Percentiles rank a stretch among this genome's conserved stretches.
Conservation (phyloP, 2,888 invertebrate genomes). For the Conchocele bisecta region DNA sequence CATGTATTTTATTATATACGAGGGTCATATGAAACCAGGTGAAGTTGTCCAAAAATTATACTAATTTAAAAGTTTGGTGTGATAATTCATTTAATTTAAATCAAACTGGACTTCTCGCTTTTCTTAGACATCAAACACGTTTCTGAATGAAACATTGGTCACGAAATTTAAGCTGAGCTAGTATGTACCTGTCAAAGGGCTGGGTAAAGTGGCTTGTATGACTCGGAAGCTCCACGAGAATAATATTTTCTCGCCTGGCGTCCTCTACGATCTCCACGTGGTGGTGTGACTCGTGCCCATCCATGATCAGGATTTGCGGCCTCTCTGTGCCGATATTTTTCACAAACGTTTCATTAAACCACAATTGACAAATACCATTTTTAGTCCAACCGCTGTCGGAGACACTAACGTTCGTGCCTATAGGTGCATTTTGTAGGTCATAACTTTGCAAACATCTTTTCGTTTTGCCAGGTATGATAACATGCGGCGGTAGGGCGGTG, state of each 20-base stretch:
- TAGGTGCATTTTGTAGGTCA: constrained; percentile 18
- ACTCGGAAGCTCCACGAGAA: constrained; percentile 25
- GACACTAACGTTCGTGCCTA: constrained; percentile 23
- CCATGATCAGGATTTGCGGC: constrained; percentile 13
- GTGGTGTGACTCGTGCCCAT: constrained; percentile 24
- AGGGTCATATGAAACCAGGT: too few relatives aligned
- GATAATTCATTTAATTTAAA: too few relatives aligned
- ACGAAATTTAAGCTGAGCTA: too few relatives aligned
- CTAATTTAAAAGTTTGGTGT: too few relatives aligned
- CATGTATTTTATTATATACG: too few relatives aligned
- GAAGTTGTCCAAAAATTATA: too few relatives aligned
- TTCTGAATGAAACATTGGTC: too few relatives aligned
- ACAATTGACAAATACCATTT: constrained; percentile 20
- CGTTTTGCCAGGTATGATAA: constrained; percentile 46
- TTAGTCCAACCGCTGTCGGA: constrained; percentile 35
- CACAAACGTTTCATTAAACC: constrained; percentile 28
- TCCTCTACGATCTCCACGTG: constrained; percentile 21
- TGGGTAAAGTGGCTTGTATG: constrained; percentile 27
- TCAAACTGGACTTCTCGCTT: too few relatives aligned
- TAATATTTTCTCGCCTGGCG: constrained; percentile 19
- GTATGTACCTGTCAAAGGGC: constrained; percentile 34
- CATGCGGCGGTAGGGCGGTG: constrained; percentile 31
- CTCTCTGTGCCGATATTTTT: constrained; percentile 21
- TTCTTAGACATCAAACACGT: too few relatives aligned
- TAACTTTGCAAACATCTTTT: constrained; percentile 11